phyloP scores from a whole-genome alignment of 2,888 invertebrate species.

The Cremastobaeus sp. region DNA sequence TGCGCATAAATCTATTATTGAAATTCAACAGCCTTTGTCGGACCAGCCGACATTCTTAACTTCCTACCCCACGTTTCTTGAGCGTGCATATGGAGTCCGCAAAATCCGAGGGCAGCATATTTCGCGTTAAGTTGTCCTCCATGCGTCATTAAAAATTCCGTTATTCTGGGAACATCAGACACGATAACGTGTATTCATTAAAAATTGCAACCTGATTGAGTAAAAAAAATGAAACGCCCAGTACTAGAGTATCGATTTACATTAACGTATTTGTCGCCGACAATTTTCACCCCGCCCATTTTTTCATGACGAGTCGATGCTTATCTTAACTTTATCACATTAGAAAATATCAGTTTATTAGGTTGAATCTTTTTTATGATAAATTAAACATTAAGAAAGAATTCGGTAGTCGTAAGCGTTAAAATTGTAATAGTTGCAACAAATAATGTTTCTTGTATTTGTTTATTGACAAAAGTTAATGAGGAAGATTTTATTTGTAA shows the following conservation, averaged over 20 bases:
- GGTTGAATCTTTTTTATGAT: no score
- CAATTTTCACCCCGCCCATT: not conserved
- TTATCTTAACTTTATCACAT: no score
- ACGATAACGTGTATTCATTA: conserved; percentile 46
- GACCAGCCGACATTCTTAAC: conserved; percentile 64
- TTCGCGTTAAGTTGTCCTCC: conserved; percentile 66
- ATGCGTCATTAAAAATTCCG: conserved; percentile 70
- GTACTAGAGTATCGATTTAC: conserved; percentile 29
- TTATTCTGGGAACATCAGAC: conserved; percentile 66
- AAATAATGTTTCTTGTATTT: no score
- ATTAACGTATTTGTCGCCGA: conserved; percentile 26
- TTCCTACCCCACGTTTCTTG: conserved; percentile 51
- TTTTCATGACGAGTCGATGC: no score
- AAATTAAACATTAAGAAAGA: no score
- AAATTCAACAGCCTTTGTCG: conserved; percentile 73
- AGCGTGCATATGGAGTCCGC: conserved; percentile 70
- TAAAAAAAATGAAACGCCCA: conserved; percentile 37
- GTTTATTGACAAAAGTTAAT: no score
- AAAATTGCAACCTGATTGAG: conserved; percentile 52
- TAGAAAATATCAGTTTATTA: no score
- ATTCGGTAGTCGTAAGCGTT: no score
- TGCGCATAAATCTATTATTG: conserved; percentile 79
- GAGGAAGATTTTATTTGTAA: no score
- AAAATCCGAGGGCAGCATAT: conserved; percentile 64
- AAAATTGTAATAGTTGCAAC: no score